Evolutionary conservation across 2,888 invertebrate genomes (phyloP).

Genomic region (Brachyopa scutellaris): DNA sequence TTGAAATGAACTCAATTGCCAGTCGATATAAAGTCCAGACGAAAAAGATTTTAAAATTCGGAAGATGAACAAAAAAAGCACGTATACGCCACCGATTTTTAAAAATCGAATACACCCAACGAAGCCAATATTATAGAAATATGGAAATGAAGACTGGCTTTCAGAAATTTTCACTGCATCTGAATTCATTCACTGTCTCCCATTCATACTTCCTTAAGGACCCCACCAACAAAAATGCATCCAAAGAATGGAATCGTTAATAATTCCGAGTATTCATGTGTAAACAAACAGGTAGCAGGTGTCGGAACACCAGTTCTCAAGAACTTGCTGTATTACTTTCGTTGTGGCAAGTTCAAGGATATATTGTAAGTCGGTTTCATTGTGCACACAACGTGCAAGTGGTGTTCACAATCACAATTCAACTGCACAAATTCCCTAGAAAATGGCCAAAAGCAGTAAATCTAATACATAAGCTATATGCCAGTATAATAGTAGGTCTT

Average conservation of each 20-base stretch:
- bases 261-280: neutral
- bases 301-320: neutral
- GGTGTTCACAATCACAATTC: too few relatives aligned
- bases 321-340: slow-evolving; percentile 34
- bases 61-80: neutral
- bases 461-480: slow-evolving; percentile 20
- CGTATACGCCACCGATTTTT: neutral
- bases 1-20: neutral
- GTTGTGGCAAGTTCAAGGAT: slow-evolving; percentile 51
- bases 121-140: neutral
- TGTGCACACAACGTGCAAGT: neutral
- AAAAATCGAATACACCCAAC: neutral
- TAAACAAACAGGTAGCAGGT: slow-evolving; percentile 31
- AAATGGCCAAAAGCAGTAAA: slow-evolving; percentile 13
- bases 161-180: too few relatives aligned
- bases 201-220: slow-evolving; percentile 6
- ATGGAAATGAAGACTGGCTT: too few relatives aligned
- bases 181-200: too few relatives aligned
- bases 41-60: neutral
- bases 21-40: neutral
- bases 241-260: neutral
- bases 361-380: slow-evolving; percentile 23
- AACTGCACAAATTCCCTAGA: neutral
- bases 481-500: too few relatives aligned
- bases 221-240: slow-evolving; percentile 5